Conservation (phyloP, 2,797 vertebrate genomes). For the Huso huso region DNA sequence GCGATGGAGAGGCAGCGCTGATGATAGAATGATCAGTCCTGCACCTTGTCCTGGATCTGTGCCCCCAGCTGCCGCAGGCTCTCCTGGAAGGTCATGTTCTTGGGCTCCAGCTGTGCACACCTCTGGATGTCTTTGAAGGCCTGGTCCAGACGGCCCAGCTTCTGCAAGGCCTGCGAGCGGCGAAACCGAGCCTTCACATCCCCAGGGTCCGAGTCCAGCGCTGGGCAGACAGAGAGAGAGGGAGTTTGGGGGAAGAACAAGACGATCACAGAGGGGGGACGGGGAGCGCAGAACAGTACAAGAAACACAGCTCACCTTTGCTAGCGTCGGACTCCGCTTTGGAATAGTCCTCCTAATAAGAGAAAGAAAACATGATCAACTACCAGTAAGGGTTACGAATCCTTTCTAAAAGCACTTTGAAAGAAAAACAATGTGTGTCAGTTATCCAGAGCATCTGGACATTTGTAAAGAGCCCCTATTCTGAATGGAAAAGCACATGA, state of each 20-base stretch:
- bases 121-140: slow-evolving; percentile 78
- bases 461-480: too few species aligned
- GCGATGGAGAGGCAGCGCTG: too few species aligned
- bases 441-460: too few species aligned
- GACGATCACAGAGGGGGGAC: slow-evolving; percentile 11
- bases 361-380: not conserved
- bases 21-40: not conserved
- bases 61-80: slow-evolving; percentile 74
- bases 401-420: too few species aligned
- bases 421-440: too few species aligned
- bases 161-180: slow-evolving; percentile 84
- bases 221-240: slow-evolving; percentile 45
- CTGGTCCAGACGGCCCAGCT: slow-evolving; percentile 76
- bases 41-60: slow-evolving; percentile 82
- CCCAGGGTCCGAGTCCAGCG: slow-evolving; percentile 73
- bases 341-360: slow-evolving; percentile 61
- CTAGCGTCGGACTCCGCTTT: slow-evolving; percentile 80
- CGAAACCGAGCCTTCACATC: slow-evolving; percentile 92
- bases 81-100: slow-evolving; percentile 89
- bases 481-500: not conserved
- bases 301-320: slow-evolving; percentile 60
- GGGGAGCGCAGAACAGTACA: slow-evolving; percentile 5
- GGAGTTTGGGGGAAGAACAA: not conserved
- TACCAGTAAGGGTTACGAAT: too few species aligned
- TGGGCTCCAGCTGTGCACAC: slow-evolving; percentile 85